Evolutionary conservation across 2,888 invertebrate species (phyloP), one percentile per base, ranked within the genome.

Genomic region (Lymantria dispar): DNA sequence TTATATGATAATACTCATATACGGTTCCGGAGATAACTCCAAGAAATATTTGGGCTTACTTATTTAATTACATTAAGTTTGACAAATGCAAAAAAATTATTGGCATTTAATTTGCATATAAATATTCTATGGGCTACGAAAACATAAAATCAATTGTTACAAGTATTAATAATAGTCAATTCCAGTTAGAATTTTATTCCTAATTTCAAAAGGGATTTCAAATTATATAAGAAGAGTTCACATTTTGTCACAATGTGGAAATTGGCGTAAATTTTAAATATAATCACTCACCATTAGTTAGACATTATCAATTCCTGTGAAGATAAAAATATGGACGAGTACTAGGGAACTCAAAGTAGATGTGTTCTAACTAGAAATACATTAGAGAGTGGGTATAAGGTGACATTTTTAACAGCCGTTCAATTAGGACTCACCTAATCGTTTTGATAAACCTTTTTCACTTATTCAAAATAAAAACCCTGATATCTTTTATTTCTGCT

Each of bases 241-340:
- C 90, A 91, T 90, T 91, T 91, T 90, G 91, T 90, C 90, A 91
- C 91, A 91, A 90, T 77, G 72, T 84, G 87, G 88, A 75, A 79
- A 76, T 78, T 74, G 74, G 74, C 72, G 69, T 78, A 73, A 75
- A 68, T 73, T 72, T 76, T 74, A 74, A 75, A 62, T 76, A 75
- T 71, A 74, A 69, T 76, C 74, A 81, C 72, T 80, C 82, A 75
- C 70, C 77, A 72, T 76, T 76, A 80, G 45, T 78, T 74, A 79
- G 74, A 71, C 63, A 56, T 84, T 77, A 81, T 90, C 91, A 90
- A 91, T 91, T 91, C 90, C 91, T 87, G 86, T 75, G 78, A 83
- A 87, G 83, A 87, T 84, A 85, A 84, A 81, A 81, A 70, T 74
- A 74, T 79, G 86, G 85, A 87, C 89, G 86, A 87, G 88, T 83